phyloP scores from a whole-genome alignment of 1,140 invertebrate genomes.

The Pissodes strobi region DNA sequence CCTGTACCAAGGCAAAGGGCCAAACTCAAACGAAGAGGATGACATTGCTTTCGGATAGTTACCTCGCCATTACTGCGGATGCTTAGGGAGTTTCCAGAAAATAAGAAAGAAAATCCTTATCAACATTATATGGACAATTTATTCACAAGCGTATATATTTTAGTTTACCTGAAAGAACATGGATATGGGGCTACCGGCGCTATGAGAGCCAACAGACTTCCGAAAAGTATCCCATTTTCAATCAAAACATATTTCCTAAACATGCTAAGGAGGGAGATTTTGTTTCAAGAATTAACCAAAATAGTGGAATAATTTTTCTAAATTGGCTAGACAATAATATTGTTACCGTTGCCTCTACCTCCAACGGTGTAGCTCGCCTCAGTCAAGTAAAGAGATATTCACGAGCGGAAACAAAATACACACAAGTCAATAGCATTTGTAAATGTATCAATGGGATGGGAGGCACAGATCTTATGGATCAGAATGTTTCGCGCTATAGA shows the following conservation, averaged over 20 bases:
- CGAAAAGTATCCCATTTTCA: conserved; percentile 2
- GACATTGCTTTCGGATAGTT: too few species aligned
- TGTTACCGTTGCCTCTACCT: conserved; percentile 5
- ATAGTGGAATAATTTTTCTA: too few species aligned
- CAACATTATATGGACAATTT: conserved; percentile 4
- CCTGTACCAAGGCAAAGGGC: too few species aligned
- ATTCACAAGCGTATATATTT: conserved; percentile 5
- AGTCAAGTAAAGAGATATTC: conserved; percentile 15
- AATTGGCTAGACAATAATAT: too few species aligned
- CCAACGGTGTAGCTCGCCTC: not conserved
- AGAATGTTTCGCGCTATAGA: conserved; percentile 52
- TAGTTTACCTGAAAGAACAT: not conserved
- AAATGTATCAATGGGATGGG: conserved; percentile 55
- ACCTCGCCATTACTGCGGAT: too few species aligned
- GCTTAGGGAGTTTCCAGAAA: conserved; percentile 4
- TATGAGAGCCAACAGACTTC: not conserved
- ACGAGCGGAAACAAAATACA: conserved; percentile 10
- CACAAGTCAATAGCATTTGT: conserved; percentile 31
- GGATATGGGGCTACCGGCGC: not conserved
- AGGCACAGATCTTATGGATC: conserved; percentile 51
- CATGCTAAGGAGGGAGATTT: conserved; percentile 3
- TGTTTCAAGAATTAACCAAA: conserved; percentile 5
- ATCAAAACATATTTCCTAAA: conserved; percentile 17
- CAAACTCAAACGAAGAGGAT: too few species aligned
- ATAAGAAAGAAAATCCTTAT: conserved; percentile 1